These are phyloP conservation scores for Anastatus disparis DNA, from an alignment of 1,140 invertebrate genomes.

Conservation along the genomic window DNA sequence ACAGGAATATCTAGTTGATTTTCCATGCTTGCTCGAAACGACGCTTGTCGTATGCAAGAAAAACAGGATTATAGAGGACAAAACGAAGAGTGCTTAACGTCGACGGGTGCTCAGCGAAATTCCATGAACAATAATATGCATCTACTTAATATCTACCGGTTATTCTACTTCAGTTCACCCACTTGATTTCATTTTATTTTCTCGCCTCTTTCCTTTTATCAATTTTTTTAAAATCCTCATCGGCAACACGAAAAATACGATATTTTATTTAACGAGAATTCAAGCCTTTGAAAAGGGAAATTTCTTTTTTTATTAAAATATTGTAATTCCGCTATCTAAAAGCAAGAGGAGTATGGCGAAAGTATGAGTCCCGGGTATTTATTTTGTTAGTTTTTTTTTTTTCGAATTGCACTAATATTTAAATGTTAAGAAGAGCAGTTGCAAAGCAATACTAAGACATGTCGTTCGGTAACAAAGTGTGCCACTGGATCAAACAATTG, in stretches of 20 bases:
- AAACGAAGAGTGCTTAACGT: background rate
- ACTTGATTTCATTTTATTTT: background rate
- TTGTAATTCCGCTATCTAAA: constrained; percentile 11
- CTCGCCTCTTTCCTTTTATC: background rate
- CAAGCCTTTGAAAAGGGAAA: constrained; percentile 10
- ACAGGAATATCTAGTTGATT: constrained; percentile 16
- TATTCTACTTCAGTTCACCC: constrained; percentile 12
- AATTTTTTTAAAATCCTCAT: background rate
- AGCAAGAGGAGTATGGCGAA: background rate
- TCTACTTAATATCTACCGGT: constrained; percentile 24
- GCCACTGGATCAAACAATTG: constrained; percentile 47
- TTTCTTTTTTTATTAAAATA: constrained; percentile 1
- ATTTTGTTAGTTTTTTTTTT: constrained; percentile 7
- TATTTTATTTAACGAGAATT: background rate
- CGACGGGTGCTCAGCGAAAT: background rate
- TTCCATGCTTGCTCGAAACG: background rate
- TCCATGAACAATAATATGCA: background rate
- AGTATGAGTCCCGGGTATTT: background rate
- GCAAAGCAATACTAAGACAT: background rate
- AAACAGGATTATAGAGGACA: constrained; percentile 15
- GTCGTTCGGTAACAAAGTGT: constrained; percentile 32
- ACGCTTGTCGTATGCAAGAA: background rate
- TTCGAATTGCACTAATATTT: background rate
- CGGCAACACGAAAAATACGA: no score
- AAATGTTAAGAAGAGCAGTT: constrained; percentile 14